Evolutionary conservation across 1,140 invertebrate species (phyloP).

Genomic region (Dreissena rostriformis): DNA sequence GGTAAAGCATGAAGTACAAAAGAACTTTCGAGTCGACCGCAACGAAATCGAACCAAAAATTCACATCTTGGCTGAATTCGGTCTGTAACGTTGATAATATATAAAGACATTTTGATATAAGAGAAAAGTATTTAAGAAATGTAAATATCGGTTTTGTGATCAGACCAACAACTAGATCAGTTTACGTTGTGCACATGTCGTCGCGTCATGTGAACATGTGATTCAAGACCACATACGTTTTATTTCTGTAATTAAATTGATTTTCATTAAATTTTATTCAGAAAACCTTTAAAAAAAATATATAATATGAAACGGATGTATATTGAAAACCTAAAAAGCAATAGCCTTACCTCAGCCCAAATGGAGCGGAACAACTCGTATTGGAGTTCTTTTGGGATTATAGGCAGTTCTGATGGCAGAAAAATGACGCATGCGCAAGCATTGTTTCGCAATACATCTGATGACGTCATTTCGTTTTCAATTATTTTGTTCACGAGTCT

Average conservation of each 20-base stretch:
- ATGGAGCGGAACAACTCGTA: background rate
- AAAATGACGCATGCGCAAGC: background rate
- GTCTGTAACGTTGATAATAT: background rate
- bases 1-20: background rate
- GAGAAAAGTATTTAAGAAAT: background rate
- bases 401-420: background rate
- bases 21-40: background rate
- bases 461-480: background rate
- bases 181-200: no score
- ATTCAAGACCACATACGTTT: no score
- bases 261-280: no score
- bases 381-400: background rate
- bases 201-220: no score
- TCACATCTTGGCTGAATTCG: background rate
- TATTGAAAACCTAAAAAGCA: background rate
- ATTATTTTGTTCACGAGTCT: background rate
- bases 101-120: background rate
- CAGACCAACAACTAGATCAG: no score
- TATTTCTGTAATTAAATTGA: no score
- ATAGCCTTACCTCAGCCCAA: background rate
- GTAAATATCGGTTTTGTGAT: background rate
- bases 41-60: conserved; percentile 1
- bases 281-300: background rate
- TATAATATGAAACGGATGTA: background rate
- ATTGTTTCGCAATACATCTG: background rate